Evolutionary conservation across 2,797 vertebrate genomes (phyloP), one percentile per base, ranked within the genome.

Genomic region (Margarornis squamiger): DNA sequence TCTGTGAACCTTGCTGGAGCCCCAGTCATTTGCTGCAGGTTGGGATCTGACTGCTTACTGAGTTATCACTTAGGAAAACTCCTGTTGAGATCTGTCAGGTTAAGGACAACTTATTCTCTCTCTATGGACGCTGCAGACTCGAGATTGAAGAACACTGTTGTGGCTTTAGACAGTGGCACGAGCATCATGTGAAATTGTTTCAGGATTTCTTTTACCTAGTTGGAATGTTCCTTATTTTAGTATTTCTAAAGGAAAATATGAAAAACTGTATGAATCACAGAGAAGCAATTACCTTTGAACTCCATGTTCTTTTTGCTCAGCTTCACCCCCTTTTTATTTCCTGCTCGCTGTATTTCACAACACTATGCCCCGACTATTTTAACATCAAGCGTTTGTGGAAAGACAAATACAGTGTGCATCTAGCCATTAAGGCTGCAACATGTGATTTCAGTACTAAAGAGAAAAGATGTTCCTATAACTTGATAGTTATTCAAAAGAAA

Each of bases 401-500:
- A 96, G 68, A 90, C 71, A 95, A 78, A 70, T 86, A 54, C 2
- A 58, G 29, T n/a, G n/a, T 74, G 41, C 51, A 41, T 78, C 26
- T 20, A 77, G 23, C 55, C 71, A 86, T 81, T 85, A 82, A 71
- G 59, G 39, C 67, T 92, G 86, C 90, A 94, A 71, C 21, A 18
- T 17, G 16, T 92, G 61, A 62, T 65, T 82, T 91, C 94, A 78
- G 34, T 75, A 62, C 32, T 65, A 27, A 79, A 67, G 27, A 43
- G 54, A 87, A 92, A 90, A 93, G 55, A 51, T 71, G 59, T 46
- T 83, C 34, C 54, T 30, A 19, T 63, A 88, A 91, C 43, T 30
- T 65, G 46, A 34, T 57, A 65, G 71, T 73, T 92, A 77, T 52
- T 95, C 58, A 87, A 74, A 91, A 96, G 43, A 90, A 94, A 90